phyloP scores from a whole-genome alignment of 2,797 vertebrate species.

The Xiphophorus birchmanni region DNA sequence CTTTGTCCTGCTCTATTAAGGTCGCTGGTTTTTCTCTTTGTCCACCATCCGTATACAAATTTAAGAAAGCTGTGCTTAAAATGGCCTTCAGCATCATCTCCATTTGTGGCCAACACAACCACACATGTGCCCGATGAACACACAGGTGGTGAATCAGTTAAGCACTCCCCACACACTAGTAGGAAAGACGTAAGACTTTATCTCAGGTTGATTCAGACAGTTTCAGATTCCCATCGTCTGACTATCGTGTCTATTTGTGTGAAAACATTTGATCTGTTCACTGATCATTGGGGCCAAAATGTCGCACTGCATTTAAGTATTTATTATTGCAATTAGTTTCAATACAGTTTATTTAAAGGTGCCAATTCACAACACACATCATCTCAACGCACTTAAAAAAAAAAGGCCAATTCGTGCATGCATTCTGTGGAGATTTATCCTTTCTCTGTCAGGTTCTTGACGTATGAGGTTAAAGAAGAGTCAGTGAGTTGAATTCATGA shows the following conservation, averaged over 20 bases:
- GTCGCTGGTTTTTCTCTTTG: not conserved
- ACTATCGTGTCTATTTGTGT: not conserved
- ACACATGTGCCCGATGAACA: not conserved
- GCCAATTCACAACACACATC: not conserved
- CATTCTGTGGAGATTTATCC: no score
- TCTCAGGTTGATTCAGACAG: not conserved
- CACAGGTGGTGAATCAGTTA: not conserved
- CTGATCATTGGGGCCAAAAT: not conserved
- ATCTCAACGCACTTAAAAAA: not conserved
- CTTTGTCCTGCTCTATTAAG: not conserved
- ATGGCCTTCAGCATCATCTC: not conserved
- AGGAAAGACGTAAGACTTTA: not conserved
- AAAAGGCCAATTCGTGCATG: not conserved
- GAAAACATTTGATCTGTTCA: not conserved
- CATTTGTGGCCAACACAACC: not conserved
- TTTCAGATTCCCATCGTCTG: not conserved
- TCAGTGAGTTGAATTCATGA: no score
- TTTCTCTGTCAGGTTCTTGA: no score
- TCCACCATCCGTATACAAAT: not conserved
- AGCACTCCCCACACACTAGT: not conserved
- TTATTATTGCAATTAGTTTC: not conserved
- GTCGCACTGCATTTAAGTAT: not conserved
- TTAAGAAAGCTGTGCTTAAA: not conserved
- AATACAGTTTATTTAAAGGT: not conserved
- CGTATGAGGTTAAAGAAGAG: no score